Evolutionary conservation across 2,113 vertebrate genomes (phyloP), one percentile per base, ranked within the genome.

Genomic region (Coregonus clupeaformis): DNA sequence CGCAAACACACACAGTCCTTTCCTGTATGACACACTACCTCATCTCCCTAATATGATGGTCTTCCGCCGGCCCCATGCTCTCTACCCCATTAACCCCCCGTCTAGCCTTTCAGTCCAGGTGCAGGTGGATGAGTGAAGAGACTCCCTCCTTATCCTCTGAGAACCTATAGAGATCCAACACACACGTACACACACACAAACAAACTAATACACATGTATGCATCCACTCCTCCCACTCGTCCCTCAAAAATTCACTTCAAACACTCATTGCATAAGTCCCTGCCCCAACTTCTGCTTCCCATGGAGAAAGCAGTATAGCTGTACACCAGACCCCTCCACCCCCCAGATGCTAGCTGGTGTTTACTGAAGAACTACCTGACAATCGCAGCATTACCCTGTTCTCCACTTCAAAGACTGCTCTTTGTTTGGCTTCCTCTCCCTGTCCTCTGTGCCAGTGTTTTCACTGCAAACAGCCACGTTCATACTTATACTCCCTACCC

Each of bases 381-480:
- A 90, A 88, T 84, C 80, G 85, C 67, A 1, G 85, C 67, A 1
- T 76, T 68, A 75, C 63, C 66, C 80, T 64, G 78, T 55, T 62
- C 77, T 27, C 24, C 20, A 84, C 89, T 89, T 90, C 88, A 90
- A 90, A 91, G 87, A 67, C 68, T 73, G 70, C 84, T 73, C 76
- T 81, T 77, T 89, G 88, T 91, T 91, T 83, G 60, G 84, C 75
- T 89, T 91, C 86, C 87, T 88, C 83, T 85, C 84, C 80, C 77
- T 82, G 77, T 90, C 84, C 86, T 86, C 81, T 83, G 81, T 80
- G 80, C 74, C 65, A 60, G 83, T 91, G 84, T 80, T 79, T 88
- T 86, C 75, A 87, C 74, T 85, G 80, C 82, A 90, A 90, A 87
- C 89, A 90, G 76, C 77, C 24, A 55, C 32, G 11, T 30, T 30